Percentiles rank a stretch among this genome's conserved stretches.
phyloP scores from a whole-genome alignment of 2,113 vertebrate genomes.

The Ginglymostoma cirratum region DNA sequence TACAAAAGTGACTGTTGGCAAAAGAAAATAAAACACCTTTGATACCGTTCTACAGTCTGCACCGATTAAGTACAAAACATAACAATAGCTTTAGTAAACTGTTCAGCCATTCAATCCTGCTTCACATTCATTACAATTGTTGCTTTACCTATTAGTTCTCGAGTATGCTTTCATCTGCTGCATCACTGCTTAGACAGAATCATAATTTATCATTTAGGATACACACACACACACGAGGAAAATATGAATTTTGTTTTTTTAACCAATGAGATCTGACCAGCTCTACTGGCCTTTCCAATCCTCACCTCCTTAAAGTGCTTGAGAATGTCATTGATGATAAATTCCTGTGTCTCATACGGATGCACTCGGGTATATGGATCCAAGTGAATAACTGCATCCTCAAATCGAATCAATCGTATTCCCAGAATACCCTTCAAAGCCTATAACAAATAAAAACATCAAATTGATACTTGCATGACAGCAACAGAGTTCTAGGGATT shows the following conservation, averaged over 20 bases:
- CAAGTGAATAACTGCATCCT: conserved; percentile 90
- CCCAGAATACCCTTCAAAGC: conserved; percentile 83
- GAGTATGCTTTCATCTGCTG: not conserved
- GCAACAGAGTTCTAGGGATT: not conserved
- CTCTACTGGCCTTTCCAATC: not conserved
- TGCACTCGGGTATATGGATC: conserved; percentile 91
- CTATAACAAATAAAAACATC: conserved; percentile 51
- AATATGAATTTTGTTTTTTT: not conserved
- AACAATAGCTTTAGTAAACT: not conserved
- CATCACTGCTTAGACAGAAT: not conserved
- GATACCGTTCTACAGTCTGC: not conserved
- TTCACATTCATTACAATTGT: not conserved
- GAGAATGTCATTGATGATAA: conserved; percentile 87
- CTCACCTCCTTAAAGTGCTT: conserved; percentile 94
- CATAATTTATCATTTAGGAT: not conserved
- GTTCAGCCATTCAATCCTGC: not conserved
- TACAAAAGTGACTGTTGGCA: not conserved
- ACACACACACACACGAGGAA: not conserved
- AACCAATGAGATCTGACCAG: not conserved
- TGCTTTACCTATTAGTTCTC: not conserved
- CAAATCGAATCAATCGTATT: conserved; percentile 84
- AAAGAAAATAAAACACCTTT: not conserved
- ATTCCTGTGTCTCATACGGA: conserved; percentile 91
- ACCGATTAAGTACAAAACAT: not conserved
- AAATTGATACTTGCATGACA: conserved; percentile 11